phyloP scores from a whole-genome alignment of 2,888 invertebrate species.

The Eilema sororculum region DNA sequence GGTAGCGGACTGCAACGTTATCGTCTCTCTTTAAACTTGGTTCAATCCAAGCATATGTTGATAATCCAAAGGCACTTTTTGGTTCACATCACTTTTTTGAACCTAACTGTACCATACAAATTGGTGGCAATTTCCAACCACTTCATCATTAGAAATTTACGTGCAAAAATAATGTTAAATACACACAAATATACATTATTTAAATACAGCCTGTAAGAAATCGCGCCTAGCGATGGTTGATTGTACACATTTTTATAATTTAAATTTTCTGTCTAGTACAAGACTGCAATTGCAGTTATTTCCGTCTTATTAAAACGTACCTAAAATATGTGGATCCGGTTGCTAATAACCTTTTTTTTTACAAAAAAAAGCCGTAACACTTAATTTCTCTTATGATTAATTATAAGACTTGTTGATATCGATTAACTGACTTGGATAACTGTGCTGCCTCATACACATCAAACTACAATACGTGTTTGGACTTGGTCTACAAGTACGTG shows the following conservation, averaged over 20 bases:
- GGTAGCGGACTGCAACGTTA: neutral
- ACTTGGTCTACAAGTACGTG: slow-evolving; percentile 8
- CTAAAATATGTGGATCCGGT: too few species aligned
- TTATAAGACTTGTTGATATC: neutral
- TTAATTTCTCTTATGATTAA: neutral
- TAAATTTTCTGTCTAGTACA: neutral
- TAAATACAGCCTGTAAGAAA: neutral
- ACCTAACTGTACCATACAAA: neutral
- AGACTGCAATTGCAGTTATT: neutral
- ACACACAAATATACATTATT: neutral
- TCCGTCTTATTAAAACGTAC: neutral
- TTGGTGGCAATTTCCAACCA: neutral
- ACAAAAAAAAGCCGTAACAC: too few species aligned
- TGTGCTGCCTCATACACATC: neutral
- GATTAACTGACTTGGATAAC: too few species aligned
- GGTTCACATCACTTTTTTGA: neutral
- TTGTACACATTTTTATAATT: neutral
- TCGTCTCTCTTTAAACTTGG: neutral
- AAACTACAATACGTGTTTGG: slow-evolving; percentile 1
- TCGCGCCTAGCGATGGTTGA: too few species aligned
- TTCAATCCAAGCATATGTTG: neutral
- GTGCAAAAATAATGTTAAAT: neutral
- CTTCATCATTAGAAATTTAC: neutral
- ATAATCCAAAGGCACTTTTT: neutral
- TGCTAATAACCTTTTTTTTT: too few species aligned